Conservation (phyloP, 2,113 vertebrate genomes). For the Psittacula cyanocephala region DNA sequence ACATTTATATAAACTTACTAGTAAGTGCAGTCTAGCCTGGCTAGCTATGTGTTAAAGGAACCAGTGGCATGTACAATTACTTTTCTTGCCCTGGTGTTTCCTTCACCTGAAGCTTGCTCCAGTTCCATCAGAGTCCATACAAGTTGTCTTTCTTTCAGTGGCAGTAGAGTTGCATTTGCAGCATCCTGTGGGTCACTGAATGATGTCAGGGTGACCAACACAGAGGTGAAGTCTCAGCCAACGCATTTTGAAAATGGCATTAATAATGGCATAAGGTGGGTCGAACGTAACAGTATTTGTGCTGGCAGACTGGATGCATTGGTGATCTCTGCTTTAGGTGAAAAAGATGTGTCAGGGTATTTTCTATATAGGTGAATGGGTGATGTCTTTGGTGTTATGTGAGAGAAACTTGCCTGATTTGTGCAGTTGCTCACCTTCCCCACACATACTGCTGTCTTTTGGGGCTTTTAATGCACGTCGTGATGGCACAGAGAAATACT, state of each 20-base stretch:
- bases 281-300: background rate
- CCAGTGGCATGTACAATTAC: background rate
- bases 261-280: background rate
- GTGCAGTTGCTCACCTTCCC: background rate
- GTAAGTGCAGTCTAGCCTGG: background rate
- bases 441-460: accelerated
- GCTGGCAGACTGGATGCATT: background rate
- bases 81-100: background rate
- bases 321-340: background rate
- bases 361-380: background rate
- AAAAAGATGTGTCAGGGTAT: background rate
- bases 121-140: background rate
- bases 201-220: background rate
- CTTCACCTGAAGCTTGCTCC: background rate
- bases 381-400: background rate
- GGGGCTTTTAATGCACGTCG: background rate
- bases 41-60: background rate
- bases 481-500: background rate
- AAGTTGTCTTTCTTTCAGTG: background rate
- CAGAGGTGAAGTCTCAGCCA: background rate
- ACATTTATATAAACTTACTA: background rate
- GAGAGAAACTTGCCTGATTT: background rate
- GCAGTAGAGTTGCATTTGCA: background rate
- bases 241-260: background rate
- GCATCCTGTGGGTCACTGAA: background rate